These are phyloP conservation scores for Congeria kusceri DNA, from an alignment of 2,888 invertebrate species.

Conservation along the genomic window DNA sequence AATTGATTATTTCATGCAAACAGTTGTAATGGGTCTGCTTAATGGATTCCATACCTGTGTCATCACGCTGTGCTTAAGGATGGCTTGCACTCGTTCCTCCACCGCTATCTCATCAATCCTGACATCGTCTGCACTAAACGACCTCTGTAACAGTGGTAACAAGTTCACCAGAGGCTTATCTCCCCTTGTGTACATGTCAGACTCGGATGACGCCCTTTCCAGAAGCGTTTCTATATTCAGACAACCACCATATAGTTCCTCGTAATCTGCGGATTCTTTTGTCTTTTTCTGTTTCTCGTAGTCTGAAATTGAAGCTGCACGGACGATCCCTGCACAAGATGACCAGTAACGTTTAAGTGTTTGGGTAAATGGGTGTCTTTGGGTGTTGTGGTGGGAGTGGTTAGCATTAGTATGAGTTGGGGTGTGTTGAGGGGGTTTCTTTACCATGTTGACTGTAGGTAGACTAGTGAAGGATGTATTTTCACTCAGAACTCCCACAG, in stretches of 20 bases:
- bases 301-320: slow-evolving; percentile 52
- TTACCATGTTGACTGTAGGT: slow-evolving; percentile 29
- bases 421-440: slow-evolving; percentile 21
- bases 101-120: slow-evolving; percentile 63
- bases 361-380: slow-evolving; percentile 36
- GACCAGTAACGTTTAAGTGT: slow-evolving; percentile 59
- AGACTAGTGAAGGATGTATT: slow-evolving; percentile 50
- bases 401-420: background rate
- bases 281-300: slow-evolving; percentile 49
- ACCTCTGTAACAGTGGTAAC: slow-evolving; percentile 56
- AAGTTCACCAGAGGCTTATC: slow-evolving; percentile 51
- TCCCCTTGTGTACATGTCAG: slow-evolving; percentile 56
- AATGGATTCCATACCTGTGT: slow-evolving; percentile 64
- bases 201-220: slow-evolving; percentile 66
- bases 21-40: background rate
- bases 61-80: slow-evolving; percentile 62
- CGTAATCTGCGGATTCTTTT: slow-evolving; percentile 45
- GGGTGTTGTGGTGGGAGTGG: slow-evolving; percentile 23
- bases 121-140: slow-evolving; percentile 43
- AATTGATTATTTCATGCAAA: too few relatives aligned
- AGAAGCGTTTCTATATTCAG: slow-evolving; percentile 60
- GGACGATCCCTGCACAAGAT: slow-evolving; percentile 59
- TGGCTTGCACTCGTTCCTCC: slow-evolving; percentile 60
- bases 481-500: slow-evolving; percentile 58
- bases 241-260: slow-evolving; percentile 59